These are phyloP conservation scores for Chloroclystis v-ata DNA, from an alignment of 2,888 invertebrate species.

Conservation along the genomic window DNA sequence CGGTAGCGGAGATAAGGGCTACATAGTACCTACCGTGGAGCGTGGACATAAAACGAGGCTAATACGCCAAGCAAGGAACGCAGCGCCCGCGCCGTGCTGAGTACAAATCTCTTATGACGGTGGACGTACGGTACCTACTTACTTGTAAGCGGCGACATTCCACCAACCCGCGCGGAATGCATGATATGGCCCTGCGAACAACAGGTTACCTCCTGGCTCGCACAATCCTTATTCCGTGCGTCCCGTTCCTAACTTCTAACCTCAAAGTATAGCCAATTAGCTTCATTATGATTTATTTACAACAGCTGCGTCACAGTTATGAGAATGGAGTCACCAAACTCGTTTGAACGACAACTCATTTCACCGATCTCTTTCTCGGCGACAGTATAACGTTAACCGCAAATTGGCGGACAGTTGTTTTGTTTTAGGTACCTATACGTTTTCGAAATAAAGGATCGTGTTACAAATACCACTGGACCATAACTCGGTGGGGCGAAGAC, in stretches of 20 bases:
- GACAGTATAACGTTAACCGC: constrained; percentile 70
- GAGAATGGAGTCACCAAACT: constrained; percentile 56
- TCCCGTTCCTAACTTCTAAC: constrained; percentile 52
- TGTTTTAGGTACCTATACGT: constrained; percentile 52
- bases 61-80: constrained; percentile 47
- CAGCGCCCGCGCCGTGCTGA: constrained; percentile 48
- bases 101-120: constrained; percentile 68
- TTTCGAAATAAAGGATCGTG: constrained; percentile 71
- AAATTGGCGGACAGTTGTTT: constrained; percentile 63
- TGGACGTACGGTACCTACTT: constrained; percentile 67
- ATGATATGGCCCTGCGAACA: constrained; percentile 59
- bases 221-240: constrained; percentile 53
- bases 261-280: constrained; percentile 43
- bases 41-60: constrained; percentile 59
- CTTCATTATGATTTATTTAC: constrained; percentile 47
- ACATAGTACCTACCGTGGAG: constrained; percentile 40
- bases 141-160: constrained; percentile 65
- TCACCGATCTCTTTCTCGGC: constrained; percentile 64
- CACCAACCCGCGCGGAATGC: constrained; percentile 66
- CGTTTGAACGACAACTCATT: constrained; percentile 66
- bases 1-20: constrained; percentile 62
- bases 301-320: constrained; percentile 54
- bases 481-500: constrained; percentile 76
- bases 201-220: constrained; percentile 58
- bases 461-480: constrained; percentile 77